Evolutionary conservation across 2,888 invertebrate genomes (phyloP).

Genomic region (Cryptophagus acutangulus): DNA sequence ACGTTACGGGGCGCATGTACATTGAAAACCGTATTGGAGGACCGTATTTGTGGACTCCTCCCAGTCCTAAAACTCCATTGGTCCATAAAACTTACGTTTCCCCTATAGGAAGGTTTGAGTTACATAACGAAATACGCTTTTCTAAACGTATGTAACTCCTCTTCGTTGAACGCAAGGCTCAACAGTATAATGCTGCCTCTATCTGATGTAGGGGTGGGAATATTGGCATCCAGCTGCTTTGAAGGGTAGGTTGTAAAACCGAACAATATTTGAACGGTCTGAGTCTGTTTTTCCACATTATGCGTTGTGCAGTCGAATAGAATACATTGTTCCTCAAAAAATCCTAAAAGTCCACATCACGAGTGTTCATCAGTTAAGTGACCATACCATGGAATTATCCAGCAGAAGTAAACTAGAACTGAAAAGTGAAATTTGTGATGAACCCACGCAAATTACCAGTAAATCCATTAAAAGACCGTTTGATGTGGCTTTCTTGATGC

Average conservation of each 20-base stretch:
- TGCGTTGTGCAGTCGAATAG: conserved; percentile 38
- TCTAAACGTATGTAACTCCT: conserved; percentile 31
- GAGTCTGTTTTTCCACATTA: conserved; percentile 48
- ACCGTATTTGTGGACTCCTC: conserved; percentile 48
- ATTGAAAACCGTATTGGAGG: conserved; percentile 51
- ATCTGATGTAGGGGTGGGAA: conserved; percentile 35
- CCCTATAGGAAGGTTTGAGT: conserved; percentile 48
- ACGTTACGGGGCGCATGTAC: conserved; percentile 32
- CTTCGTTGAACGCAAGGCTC: conserved; percentile 22
- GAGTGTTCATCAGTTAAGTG: no score
- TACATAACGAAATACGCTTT: conserved; percentile 39
- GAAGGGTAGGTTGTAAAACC: conserved; percentile 43
- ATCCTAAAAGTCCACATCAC: conserved; percentile 10
- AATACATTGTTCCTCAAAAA: conserved; percentile 31
- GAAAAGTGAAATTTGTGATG: conserved; percentile 48
- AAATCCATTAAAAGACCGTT: conserved; percentile 71
- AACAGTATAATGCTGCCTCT: conserved; percentile 28
- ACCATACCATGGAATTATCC: conserved; percentile 65
- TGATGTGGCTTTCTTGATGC: conserved; percentile 86
- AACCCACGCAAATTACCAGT: conserved; percentile 38
- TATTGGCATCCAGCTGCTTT: conserved; percentile 38
- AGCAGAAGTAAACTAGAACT: conserved; percentile 44
- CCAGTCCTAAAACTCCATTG: conserved; percentile 45
- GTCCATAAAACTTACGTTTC: conserved; percentile 47
- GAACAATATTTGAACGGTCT: conserved; percentile 47